Evolutionary conservation across 1,140 invertebrate genomes (phyloP).

Genomic region (Ceratitis capitata): DNA sequence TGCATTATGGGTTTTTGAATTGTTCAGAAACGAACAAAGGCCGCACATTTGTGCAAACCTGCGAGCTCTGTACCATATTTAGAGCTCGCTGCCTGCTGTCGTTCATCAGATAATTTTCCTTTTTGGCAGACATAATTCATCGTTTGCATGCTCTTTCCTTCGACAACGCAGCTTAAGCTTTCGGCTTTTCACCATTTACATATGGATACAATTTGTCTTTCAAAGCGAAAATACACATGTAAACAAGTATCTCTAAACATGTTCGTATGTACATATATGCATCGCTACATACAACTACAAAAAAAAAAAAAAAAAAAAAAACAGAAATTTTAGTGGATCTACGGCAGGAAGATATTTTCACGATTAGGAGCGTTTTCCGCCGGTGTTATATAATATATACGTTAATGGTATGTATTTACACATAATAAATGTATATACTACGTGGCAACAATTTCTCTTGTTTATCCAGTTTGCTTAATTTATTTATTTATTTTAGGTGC

Average conservation of each 20-base stretch:
- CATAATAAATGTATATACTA: neutral
- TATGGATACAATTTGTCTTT: neutral
- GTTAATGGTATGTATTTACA: neutral
- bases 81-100: neutral
- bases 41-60: too few species aligned
- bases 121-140: neutral
- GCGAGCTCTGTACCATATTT: too few species aligned
- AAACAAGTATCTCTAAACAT: neutral
- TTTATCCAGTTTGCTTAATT: neutral
- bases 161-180: neutral
- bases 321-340: too few species aligned
- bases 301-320: too few species aligned
- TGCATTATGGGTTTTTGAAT: too few species aligned
- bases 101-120: neutral
- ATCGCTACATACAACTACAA: neutral
- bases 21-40: too few species aligned
- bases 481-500: neutral
- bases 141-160: neutral
- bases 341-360: neutral
- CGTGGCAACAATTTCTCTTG: neutral
- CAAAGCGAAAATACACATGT: neutral
- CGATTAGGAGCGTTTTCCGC: neutral
- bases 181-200: neutral
- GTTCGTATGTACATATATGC: neutral
- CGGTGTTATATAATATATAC: too few species aligned